Conservation (phyloP, 23 tunicate species). For the Oikopleura vanhoeffeni region DNA sequence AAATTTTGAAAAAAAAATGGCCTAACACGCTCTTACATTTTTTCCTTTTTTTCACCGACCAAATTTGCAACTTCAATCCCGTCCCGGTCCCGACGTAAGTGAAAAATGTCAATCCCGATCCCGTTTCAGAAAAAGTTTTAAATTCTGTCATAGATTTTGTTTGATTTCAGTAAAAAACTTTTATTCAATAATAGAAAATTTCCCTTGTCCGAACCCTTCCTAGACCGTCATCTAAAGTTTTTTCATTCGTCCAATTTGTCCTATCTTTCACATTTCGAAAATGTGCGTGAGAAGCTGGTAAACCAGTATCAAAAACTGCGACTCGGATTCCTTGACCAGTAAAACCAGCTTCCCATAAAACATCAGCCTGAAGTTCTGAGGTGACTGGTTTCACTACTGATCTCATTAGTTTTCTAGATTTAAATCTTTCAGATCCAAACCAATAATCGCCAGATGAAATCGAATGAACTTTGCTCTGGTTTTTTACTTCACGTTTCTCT, state of each 20-base stretch:
- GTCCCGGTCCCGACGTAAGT: too few relatives aligned
- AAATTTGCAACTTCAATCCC: too few relatives aligned
- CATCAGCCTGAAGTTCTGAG: slow-evolving; percentile 26
- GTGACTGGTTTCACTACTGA: slow-evolving; percentile 14
- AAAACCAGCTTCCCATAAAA: slow-evolving; percentile 64
- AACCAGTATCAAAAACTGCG: slow-evolving; percentile 89
- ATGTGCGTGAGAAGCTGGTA: slow-evolving; percentile 54
- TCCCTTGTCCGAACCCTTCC: too few relatives aligned
- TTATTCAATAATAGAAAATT: too few relatives aligned
- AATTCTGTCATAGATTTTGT: too few relatives aligned
- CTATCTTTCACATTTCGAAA: slow-evolving; percentile 58
- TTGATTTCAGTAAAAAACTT: too few relatives aligned
- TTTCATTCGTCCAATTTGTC: slow-evolving; percentile 93
- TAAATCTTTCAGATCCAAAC: not conserved
- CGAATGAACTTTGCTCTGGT: not conserved
- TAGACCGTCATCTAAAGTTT: slow-evolving; percentile 61
- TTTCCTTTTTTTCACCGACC: too few relatives aligned
- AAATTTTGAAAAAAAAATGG: too few relatives aligned
- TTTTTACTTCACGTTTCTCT: too few relatives aligned
- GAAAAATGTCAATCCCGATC: too few relatives aligned
- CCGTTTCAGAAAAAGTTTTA: too few relatives aligned
- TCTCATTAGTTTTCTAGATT: not conserved
- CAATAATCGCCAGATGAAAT: slow-evolving; percentile 1
- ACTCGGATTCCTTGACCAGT: slow-evolving; percentile 86
- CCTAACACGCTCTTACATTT: too few relatives aligned